Base-by-base conservation (phyloP, 2,113 vertebrate genomes). In the Poecile atricapillus region DNA sequence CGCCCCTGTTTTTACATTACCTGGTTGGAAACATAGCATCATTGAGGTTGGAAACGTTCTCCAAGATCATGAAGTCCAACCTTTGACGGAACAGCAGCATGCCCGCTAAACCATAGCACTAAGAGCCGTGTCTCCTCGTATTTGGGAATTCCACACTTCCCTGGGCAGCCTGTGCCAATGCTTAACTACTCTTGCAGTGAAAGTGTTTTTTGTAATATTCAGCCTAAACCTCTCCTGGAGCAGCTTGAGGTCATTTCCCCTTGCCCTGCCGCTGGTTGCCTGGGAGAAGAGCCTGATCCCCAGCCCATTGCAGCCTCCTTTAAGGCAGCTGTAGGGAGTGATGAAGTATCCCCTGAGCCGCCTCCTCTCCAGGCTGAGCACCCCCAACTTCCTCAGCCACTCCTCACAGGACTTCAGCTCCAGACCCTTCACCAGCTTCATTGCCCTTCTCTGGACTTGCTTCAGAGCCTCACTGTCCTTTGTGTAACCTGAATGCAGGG, bases 1-100 rank as follows among this genome's bases (percentile, higher is more conserved):
- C 2, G 4, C 25, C 11, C 31, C 23, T 8, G 1, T 3, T 43
- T 67, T 30, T 22, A 2, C 3, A 30, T 50, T 59, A 19, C 14
- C 16, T 62, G 30, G 10, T 68, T 46, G 35, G n/a, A 69, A 60
- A 41, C 30, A 7, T 3, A 13, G 39, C 15, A 27, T 53, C 18
- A 6, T 20, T 69, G 19, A 23, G 8, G 24, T 31, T 62, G 63
- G 35, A 69, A 55, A 55, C 12, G 12, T 53, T 28, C 11, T 55
- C 24, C 55, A 10, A 13, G 55, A 43, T 31, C 2, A 24, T 17
- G 14, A 21, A 33, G 53, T 27, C 21, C 21, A 27, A 2, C 41
- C 41, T 83, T 76, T 31, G 23, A 7, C 11, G 23, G 39, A 68
- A 10, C 16, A 74, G 19, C 53, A 5, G 5, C 11, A 1, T 47